Evolutionary conservation across 2,113 vertebrate species (phyloP).

Genomic region (Sylvilagus bachmani): DNA sequence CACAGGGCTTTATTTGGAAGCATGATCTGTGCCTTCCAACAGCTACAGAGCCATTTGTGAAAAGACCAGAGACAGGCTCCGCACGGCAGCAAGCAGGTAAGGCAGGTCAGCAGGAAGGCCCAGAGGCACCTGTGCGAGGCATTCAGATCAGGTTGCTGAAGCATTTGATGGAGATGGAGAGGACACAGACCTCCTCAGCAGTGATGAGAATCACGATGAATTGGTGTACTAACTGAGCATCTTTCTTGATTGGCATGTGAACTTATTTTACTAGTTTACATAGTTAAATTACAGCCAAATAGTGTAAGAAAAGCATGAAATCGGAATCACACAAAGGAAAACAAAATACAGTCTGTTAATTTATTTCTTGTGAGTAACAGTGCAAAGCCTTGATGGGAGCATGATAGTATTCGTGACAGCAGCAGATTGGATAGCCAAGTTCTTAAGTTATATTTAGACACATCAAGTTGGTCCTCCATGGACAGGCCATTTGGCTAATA

Average conservation of each 20-base stretch:
- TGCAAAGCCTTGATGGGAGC: neutral
- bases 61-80: fast-evolving
- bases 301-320: neutral
- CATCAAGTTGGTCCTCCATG: neutral
- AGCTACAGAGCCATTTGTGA: neutral
- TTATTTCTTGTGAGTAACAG: neutral
- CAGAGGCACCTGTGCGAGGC: too few relatives aligned
- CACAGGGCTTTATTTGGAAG: too few relatives aligned
- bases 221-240: neutral
- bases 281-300: neutral
- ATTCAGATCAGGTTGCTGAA: neutral
- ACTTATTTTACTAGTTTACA: neutral
- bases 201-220: neutral
- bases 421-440: too few relatives aligned
- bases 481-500: too few relatives aligned
- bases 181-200: neutral
- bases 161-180: neutral
- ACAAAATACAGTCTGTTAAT: neutral
- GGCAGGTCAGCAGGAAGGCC: neutral
- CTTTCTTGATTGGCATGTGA: neutral
- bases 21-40: fast-evolving
- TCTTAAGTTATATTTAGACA: neutral
- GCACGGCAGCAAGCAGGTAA: too few relatives aligned
- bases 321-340: neutral
- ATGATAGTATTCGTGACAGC: neutral